Evolutionary conservation across 2,888 invertebrate genomes (phyloP), one percentile per base, ranked within the genome.

Genomic region (Ectobius pallidus): DNA sequence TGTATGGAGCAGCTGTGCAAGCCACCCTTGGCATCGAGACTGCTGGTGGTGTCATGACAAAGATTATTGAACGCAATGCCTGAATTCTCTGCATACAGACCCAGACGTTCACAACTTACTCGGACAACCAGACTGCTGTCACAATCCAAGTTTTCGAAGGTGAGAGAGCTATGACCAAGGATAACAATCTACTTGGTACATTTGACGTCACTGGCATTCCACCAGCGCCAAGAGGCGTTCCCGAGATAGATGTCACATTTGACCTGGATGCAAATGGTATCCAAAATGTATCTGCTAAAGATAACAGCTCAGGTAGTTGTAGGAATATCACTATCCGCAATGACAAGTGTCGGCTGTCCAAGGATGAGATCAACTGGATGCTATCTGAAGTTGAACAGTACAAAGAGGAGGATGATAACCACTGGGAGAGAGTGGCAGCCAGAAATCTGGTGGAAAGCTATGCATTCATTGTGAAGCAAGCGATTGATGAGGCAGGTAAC

Each of bases 331-430:
- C 93, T 34, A 95, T 95, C 73, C 92, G 92, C 3, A 95, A 95
- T 79, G 95, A 95, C 80, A 94, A 93, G 79, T 94, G 94, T 0
- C 88, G 95, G 3, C 85, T 95, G 11, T 92, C 90, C 73, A 93
- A 94, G 81, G 91, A 89, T 16, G 95, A 96, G 71, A 95, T 95
- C 71, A 94, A 96, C 78, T 88, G 90, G 76, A 95, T 94, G 94
- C 84, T 94, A 25, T 82, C 87, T 11, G 94, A 94, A 73, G 93
- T 94, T 0, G 93, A 94, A 78, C 91, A 89, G 77, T 94, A 90
- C 81, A 90, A 90, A 75, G 87, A 86, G 16, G 83, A 83, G 74
- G 83, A 83, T 73, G 81, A 81, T n/a, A n/a, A n/a, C n/a, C n/a
- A n/a, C n/a, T n/a, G n/a, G n/a, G n/a, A n/a, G n/a, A n/a, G n/a